Percentiles rank a stretch among this genome's conserved stretches.
Evolutionary conservation across 1,140 invertebrate species (phyloP).

Genomic region (Zaprionus inermis): DNA sequence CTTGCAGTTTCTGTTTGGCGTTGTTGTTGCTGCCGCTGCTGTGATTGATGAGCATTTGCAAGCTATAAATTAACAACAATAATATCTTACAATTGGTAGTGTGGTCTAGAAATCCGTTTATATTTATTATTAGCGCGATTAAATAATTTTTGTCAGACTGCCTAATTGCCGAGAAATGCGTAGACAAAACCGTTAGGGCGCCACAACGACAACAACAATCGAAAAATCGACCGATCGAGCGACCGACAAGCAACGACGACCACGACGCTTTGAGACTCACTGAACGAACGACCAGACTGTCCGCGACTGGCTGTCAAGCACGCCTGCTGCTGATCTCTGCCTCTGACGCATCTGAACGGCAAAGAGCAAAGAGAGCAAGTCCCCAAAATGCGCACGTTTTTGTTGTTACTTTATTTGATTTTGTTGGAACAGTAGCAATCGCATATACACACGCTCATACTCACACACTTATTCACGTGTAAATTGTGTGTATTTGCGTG

Average conservation of each 20-base stretch:
- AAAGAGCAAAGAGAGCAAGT: constrained; percentile 22
- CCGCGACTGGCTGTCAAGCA: constrained; percentile 28
- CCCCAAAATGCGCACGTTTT: constrained; percentile 48
- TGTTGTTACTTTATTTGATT: constrained; percentile 18
- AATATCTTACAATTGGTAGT: constrained; percentile 65
- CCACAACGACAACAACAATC: constrained; percentile 17
- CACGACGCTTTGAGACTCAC: constrained; percentile 76
- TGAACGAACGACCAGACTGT: constrained; percentile 47
- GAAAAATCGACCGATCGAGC: constrained; percentile 43
- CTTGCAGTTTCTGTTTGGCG: constrained; percentile 41
- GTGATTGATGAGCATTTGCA: constrained; percentile 34
- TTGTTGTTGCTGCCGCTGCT: constrained; percentile 32
- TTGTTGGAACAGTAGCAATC: constrained; percentile 28
- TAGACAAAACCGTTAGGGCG: constrained; percentile 62
- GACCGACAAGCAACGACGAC: constrained; percentile 56
- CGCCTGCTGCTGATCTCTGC: constrained; percentile 26
- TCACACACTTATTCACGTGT: constrained; percentile 1
- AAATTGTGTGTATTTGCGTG: constrained; percentile 6
- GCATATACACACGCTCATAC: neutral
- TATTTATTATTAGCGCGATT: constrained; percentile 66
- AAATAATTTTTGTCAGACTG: constrained; percentile 43
- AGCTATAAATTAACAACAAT: constrained; percentile 43
- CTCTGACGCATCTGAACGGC: constrained; percentile 37
- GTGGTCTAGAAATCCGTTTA: constrained; percentile 39
- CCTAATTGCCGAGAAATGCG: constrained; percentile 56